phyloP scores from a whole-genome alignment of 2,888 invertebrate species.

The Chrysodeixis includens region DNA sequence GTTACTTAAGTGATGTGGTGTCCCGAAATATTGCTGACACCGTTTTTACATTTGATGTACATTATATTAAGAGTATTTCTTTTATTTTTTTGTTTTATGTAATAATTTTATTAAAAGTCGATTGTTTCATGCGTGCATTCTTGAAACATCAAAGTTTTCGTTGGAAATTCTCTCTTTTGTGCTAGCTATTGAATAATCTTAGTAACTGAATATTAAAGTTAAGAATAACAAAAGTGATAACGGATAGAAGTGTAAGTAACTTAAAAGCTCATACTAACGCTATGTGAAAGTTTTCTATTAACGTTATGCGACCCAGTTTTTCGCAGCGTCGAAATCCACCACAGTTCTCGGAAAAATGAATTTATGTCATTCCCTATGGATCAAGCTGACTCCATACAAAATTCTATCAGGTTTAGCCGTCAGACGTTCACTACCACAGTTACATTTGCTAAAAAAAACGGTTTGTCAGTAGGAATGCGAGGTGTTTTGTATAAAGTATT shows the following conservation, averaged over 20 bases:
- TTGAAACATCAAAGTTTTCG: no score
- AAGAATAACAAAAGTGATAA: no score
- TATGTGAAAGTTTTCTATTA: no score
- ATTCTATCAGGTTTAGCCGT: constrained; percentile 1
- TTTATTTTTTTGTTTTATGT: no score
- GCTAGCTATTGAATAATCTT: no score
- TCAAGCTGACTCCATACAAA: constrained; percentile 1
- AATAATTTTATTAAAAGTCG: no score
- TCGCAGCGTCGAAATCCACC: background rate
- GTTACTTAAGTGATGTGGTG: constrained; percentile 35
- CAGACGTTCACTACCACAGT: background rate
- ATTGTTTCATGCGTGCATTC: no score
- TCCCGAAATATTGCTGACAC: constrained; percentile 29
- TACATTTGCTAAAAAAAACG: background rate
- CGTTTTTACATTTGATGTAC: background rate
- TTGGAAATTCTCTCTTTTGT: no score
- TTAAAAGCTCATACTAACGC: no score
- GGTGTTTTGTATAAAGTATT: background rate
- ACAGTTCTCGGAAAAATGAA: background rate
- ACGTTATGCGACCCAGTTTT: background rate
- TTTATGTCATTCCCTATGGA: constrained; percentile 1
- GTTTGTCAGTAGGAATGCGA: background rate
- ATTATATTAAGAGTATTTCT: background rate
- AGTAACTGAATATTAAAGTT: no score
- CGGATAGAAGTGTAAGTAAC: no score